Conservation (phyloP, 2,113 vertebrate genomes). For the Cranoglanis bouderius region DNA sequence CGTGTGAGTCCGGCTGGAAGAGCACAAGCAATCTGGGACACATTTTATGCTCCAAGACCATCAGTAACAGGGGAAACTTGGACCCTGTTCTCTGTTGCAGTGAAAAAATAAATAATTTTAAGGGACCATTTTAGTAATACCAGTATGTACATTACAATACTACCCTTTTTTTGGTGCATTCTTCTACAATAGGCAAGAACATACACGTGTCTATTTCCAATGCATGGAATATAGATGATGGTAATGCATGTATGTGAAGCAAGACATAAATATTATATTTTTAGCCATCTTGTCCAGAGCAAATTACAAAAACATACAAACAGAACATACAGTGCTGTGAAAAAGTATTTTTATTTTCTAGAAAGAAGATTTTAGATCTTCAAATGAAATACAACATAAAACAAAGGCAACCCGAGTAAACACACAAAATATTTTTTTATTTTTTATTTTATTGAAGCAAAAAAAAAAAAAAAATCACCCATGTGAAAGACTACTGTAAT, state of each 20-base stretch:
- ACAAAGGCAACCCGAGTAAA: too few relatives aligned
- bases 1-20: constrained; percentile 25
- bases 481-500: too few relatives aligned
- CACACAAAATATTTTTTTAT: too few relatives aligned
- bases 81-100: neutral
- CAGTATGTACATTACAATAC: neutral
- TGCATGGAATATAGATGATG: neutral
- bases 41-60: neutral
- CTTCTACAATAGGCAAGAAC: neutral
- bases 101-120: neutral
- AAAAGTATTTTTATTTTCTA: too few relatives aligned
- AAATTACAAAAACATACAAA: neutral
- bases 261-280: neutral
- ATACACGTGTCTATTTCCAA: neutral
- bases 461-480: too few relatives aligned
- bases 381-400: too few relatives aligned
- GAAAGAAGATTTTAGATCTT: too few relatives aligned
- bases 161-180: neutral
- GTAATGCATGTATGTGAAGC: neutral
- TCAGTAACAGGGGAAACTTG: neutral
- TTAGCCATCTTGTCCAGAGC: neutral
- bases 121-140: neutral
- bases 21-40: constrained; percentile 15
- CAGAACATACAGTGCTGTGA: neutral
- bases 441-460: too few relatives aligned